Conservation (phyloP, 2,888 invertebrate genomes). For the Dicyrtomina minuta region DNA sequence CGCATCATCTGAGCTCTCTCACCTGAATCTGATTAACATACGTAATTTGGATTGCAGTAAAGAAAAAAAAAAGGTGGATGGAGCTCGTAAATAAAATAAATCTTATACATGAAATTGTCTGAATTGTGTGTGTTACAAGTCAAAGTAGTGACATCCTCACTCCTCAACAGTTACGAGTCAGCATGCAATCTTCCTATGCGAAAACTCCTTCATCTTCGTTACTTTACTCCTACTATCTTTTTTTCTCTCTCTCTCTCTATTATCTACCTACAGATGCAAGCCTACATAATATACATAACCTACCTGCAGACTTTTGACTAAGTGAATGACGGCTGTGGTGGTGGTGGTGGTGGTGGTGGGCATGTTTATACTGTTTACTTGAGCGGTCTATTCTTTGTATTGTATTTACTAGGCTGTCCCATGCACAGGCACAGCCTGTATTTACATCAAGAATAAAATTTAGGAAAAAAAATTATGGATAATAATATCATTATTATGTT, state of each 20-base stretch:
- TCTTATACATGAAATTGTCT: conserved; percentile 1
- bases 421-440: too few species aligned
- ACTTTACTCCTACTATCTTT: background rate
- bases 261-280: conserved; percentile 17
- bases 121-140: background rate
- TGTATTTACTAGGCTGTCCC: too few species aligned
- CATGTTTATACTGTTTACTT: too few species aligned
- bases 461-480: too few species aligned
- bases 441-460: too few species aligned
- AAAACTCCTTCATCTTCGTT: background rate
- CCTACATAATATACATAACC: background rate
- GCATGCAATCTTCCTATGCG: conserved; percentile 6
- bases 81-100: conserved; percentile 16
- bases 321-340: too few species aligned
- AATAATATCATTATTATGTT: background rate
- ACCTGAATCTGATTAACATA: conserved; percentile 14
- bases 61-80: background rate
- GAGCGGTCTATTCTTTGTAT: too few species aligned
- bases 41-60: conserved; percentile 2
- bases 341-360: too few species aligned
- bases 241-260: background rate
- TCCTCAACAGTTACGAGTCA: background rate
- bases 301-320: background rate
- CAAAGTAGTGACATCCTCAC: conserved; percentile 8
- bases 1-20: too few species aligned